Conservation (phyloP, 2,113 vertebrate genomes). For the Dipodomys ordii region DNA sequence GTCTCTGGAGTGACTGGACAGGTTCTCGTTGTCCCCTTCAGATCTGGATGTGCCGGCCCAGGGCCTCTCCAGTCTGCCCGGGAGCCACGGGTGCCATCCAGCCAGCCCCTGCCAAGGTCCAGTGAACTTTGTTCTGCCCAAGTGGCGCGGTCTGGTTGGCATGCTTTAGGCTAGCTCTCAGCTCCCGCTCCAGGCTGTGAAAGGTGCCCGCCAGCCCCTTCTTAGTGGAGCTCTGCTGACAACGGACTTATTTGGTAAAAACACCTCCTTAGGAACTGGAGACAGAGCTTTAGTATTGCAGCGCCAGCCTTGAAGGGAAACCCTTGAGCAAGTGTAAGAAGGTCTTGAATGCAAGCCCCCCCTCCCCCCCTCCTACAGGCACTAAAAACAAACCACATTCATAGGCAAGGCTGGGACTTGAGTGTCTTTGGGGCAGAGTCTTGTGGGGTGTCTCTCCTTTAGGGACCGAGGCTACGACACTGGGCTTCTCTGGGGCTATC, state of each 20-base stretch:
- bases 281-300: no score
- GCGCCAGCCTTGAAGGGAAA: no score
- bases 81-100: neutral
- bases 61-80: neutral
- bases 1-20: neutral
- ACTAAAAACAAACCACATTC: no score
- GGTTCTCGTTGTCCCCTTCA: neutral
- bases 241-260: slow-evolving; percentile 68
- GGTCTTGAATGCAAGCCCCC: no score
- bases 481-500: neutral
- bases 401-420: neutral
- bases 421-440: neutral
- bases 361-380: no score
- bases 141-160: neutral
- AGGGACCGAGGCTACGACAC: neutral
- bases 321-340: no score
- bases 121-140: neutral
- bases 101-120: neutral
- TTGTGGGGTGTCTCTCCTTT: neutral
- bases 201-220: neutral
- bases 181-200: neutral
- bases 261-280: neutral
- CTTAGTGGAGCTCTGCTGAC: neutral
- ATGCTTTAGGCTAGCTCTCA: neutral
- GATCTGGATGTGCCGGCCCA: neutral